phyloP scores from a whole-genome alignment of 2,113 vertebrate genomes.

The Pseudorhombus dupliciocellatus region DNA sequence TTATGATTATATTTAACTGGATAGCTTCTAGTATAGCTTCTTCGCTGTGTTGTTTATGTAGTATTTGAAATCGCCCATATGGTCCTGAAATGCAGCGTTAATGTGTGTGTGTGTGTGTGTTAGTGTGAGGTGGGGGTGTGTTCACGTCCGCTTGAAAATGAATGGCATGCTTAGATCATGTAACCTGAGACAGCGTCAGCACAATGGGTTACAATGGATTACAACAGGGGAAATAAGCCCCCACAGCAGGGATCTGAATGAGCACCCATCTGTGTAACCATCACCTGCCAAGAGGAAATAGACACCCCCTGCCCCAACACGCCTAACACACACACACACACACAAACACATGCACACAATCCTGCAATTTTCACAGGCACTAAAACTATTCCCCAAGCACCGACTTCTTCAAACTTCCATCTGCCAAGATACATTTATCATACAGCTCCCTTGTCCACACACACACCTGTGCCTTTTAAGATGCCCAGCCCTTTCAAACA shows the following conservation, averaged over 20 bases:
- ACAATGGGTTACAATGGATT: slow-evolving; percentile 55
- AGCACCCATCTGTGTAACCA: slow-evolving; percentile 65
- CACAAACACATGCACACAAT: slow-evolving; percentile 26
- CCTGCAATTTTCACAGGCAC: slow-evolving; percentile 59
- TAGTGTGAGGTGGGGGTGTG: neutral
- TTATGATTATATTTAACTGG: neutral
- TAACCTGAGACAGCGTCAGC: slow-evolving; percentile 58
- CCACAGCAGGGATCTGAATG: slow-evolving; percentile 59
- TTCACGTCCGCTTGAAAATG: slow-evolving; percentile 32
- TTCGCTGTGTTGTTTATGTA: neutral
- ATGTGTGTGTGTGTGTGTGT: slow-evolving; percentile 24
- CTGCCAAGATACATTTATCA: slow-evolving; percentile 66
- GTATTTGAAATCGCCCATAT: slow-evolving; percentile 3
- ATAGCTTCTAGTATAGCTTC: neutral
- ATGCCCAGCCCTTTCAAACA: slow-evolving; percentile 20
- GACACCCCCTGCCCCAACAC: neutral
- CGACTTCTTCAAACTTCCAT: slow-evolving; percentile 64
- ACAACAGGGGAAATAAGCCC: slow-evolving; percentile 40
- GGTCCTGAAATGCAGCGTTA: slow-evolving; percentile 25
- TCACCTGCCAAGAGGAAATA: slow-evolving; percentile 62
- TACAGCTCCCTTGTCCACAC: slow-evolving; percentile 52
- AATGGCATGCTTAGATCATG: slow-evolving; percentile 43
- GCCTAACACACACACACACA: neutral
- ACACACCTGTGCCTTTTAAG: slow-evolving; percentile 65
- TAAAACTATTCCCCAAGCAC: slow-evolving; percentile 59